Evolutionary conservation across 2,797 vertebrate genomes (phyloP).

Genomic region (Myiotriccus ornatus): DNA sequence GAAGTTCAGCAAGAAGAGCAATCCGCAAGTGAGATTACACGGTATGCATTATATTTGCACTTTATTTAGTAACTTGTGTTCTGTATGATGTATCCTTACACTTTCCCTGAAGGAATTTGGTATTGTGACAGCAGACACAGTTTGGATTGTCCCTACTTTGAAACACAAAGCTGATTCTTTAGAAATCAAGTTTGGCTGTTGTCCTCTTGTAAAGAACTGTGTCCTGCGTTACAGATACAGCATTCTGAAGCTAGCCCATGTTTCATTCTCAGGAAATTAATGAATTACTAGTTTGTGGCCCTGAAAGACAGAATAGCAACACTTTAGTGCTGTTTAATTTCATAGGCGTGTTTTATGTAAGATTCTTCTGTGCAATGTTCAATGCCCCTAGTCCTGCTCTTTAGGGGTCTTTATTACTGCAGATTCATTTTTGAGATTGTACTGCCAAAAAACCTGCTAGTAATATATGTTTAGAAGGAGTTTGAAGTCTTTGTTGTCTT

Average conservation of each 20-base stretch:
- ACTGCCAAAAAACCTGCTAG: not conserved
- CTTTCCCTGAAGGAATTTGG: not conserved
- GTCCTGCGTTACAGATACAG: not conserved
- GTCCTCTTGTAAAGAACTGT: not conserved
- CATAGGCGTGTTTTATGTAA: not conserved
- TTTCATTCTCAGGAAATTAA: not conserved
- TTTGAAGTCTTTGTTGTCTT: not conserved
- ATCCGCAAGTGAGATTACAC: conserved; percentile 93
- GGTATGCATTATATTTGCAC: conserved; percentile 74
- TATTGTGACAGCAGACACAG: not conserved
- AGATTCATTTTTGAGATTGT: not conserved
- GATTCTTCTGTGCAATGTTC: not conserved
- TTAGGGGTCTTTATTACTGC: not conserved
- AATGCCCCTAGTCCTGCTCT: not conserved
- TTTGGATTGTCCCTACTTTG: not conserved
- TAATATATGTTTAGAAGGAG: not conserved
- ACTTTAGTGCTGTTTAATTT: not conserved
- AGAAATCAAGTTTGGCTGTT: not conserved
- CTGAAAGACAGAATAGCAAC: not conserved
- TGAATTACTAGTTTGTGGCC: not conserved
- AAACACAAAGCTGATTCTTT: not conserved
- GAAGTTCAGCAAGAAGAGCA: conserved; percentile 89
- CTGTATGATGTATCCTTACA: not conserved
- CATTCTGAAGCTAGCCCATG: not conserved
- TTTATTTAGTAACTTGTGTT: not conserved